A percentile compares a stretch with the other conserved stretches of the same genome.
These are phyloP conservation scores for Peromyscus polionotus DNA, from an alignment of 2,113 vertebrate genomes.

Conservation along the genomic window DNA sequence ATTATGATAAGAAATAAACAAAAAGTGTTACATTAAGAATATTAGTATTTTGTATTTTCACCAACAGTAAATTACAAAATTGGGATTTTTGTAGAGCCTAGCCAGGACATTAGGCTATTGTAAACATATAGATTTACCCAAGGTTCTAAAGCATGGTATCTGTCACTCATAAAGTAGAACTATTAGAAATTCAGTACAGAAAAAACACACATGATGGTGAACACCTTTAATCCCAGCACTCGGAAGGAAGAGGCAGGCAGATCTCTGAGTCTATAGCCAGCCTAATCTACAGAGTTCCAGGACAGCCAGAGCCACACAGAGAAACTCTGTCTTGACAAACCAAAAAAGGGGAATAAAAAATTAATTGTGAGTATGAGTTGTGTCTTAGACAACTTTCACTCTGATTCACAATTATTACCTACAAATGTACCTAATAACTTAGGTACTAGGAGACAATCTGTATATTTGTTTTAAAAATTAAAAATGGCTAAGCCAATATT, in stretches of 20 bases:
- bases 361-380: neutral
- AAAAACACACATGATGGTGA: neutral
- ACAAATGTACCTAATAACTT: neutral
- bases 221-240: neutral
- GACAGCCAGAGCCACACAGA: neutral
- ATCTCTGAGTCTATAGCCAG: neutral
- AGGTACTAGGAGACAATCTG: neutral
- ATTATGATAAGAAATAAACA: neutral
- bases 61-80: neutral
- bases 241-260: neutral
- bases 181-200: neutral
- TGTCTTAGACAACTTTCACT: neutral
- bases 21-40: neutral
- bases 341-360: neutral
- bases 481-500: neutral
- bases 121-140: neutral
- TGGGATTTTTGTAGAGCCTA: neutral
- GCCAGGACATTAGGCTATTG: neutral
- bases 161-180: neutral
- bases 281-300: neutral
- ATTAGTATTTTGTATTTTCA: neutral
- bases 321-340: neutral
- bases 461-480: conserved; percentile 47
- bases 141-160: neutral
- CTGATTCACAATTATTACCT: neutral